Conservation (phyloP, 2,113 vertebrate species). For the Pantherophis guttatus region DNA sequence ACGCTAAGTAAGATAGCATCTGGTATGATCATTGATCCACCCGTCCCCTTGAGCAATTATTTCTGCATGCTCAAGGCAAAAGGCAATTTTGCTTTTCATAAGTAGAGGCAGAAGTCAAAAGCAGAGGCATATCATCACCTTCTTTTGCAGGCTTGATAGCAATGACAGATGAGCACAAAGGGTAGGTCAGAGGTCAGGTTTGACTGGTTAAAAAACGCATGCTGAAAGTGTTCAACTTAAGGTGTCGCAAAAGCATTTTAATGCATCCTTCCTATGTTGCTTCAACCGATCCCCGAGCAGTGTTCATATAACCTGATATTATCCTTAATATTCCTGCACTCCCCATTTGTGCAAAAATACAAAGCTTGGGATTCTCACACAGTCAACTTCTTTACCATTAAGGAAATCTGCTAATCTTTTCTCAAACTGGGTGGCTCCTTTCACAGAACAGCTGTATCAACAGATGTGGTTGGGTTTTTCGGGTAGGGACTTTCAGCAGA, state of each 20-base stretch:
- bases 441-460: not conserved
- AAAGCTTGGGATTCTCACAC: not conserved
- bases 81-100: not conserved
- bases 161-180: too few relatives aligned
- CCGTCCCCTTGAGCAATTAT: not conserved
- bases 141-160: not conserved
- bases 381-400: not conserved
- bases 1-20: not conserved
- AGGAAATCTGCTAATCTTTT: not conserved
- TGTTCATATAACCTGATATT: too few relatives aligned
- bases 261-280: not conserved
- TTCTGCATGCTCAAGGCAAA: not conserved
- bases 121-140: not conserved
- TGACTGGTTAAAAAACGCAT: not conserved
- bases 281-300: not conserved
- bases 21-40: not conserved
- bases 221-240: not conserved
- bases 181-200: not conserved
- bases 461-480: not conserved
- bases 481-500: not conserved
- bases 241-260: not conserved
- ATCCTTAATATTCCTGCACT: not conserved
- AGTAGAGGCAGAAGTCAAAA: not conserved
- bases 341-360: not conserved
- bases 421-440: not conserved